These are phyloP conservation scores for Drosophila nr. perissopoda DNA, from an alignment of 2,888 invertebrate species.

Conservation along the genomic window DNA sequence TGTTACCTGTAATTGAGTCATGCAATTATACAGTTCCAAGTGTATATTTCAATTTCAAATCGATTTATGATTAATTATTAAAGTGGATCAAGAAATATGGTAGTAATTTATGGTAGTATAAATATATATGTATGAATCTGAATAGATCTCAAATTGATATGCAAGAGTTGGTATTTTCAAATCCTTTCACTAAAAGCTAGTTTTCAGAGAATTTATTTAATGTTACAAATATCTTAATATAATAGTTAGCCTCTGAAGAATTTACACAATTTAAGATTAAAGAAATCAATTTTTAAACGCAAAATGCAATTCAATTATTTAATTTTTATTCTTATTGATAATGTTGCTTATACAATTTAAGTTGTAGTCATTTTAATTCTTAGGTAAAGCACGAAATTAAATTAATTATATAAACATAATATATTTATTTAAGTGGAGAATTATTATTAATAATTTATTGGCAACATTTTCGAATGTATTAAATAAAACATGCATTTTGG, in stretches of 20 bases:
- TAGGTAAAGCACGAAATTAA: not conserved
- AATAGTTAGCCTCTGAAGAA: not conserved
- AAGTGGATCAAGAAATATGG: not conserved
- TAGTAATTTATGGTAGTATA: not conserved
- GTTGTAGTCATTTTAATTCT: not conserved
- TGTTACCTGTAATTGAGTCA: not conserved
- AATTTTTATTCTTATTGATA: too few relatives aligned
- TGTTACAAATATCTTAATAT: not conserved
- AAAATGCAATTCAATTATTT: too few relatives aligned
- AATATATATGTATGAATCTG: not conserved
- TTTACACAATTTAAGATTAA: not conserved
- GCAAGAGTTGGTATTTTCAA: not conserved
- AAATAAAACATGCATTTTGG: not conserved
- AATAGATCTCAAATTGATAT: not conserved
- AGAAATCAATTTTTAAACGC: too few relatives aligned
- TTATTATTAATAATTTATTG: not conserved
- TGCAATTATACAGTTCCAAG: not conserved
- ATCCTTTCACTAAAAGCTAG: not conserved
- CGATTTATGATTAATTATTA: not conserved
- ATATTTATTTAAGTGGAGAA: not conserved
- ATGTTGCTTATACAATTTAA: not conserved
- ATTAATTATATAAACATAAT: not conserved
- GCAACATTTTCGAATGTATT: not conserved
- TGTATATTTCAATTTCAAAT: not conserved
- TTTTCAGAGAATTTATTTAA: not conserved